Base-by-base conservation (phyloP, 1,140 invertebrate genomes). In the Meteorus sp. region DNA sequence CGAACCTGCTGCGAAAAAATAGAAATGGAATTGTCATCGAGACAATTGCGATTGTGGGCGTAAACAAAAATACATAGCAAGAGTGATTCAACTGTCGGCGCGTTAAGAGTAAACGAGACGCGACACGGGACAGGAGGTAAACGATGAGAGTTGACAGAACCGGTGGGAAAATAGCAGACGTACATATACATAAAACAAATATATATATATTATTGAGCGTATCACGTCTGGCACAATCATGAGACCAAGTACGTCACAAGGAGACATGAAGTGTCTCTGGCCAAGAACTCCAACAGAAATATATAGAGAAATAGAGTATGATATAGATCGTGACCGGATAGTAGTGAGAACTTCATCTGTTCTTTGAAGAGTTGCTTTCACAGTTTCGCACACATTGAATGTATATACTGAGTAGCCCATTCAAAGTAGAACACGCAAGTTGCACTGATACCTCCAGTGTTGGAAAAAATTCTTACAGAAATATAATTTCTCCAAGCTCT, bases 71-170 rank as follows among this genome's bases (percentile, higher is more conserved):
- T n/a, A n/a, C n/a, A 43, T 20, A 43, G 41, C 17, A 19, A 43
- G 22, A 43, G 17, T 43, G 41, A 19, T 43, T 43, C 41, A 43
- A 43, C 41, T 43, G 41, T 43, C 41, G 13, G 41, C 41, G 11
- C 41, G 35, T 2, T 5, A 6, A 39, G 11, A 15, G 35, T 15
- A 39, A 39, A 39, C 11, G 17, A 39, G 17, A 39, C 22, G 17
- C 8, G 17, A 17, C 11, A 19, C 9, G 6, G 22, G 11, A 43
- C 19, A 22, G 15, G 41, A 19, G 22, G 17, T 20, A 43, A 20
- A 13, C 11, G 35, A n/a, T 39, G 35, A 39, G n/a, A n/a, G n/a
- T n/a, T 13, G 35, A 39, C 13, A 19, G 17, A 20, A 43, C 15
- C 17, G 9, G 17, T 8, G 41, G 17, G 3, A 20, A 22, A 43